Evolutionary conservation across 2,113 vertebrate species (phyloP), one percentile per base, ranked within the genome.

Genomic region (Alosa alosa): DNA sequence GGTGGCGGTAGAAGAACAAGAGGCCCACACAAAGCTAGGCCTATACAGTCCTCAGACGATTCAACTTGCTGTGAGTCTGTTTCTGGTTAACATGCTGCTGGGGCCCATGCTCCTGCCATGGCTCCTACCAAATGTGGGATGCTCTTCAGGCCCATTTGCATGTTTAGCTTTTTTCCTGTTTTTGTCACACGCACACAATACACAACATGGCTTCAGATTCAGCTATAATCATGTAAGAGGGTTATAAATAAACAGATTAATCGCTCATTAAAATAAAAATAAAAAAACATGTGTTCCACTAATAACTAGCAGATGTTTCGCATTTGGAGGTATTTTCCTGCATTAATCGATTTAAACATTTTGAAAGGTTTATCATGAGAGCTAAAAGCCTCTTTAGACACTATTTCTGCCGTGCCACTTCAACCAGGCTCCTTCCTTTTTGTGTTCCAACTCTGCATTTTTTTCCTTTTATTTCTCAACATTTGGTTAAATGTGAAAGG

Each of bases 291-390:
- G 91, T 87, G 49, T 86, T 68, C 82, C 82, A 87, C 88, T 94
- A 92, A 94, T 91, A 89, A 91, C 88, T 68, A 91, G 85, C 92
- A 94, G 92, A 94, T 94, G 90, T 88, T 90, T 87, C 20, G 87
- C 90, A 94, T 94, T 94, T 93, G 85, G 81, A 22, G 72, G 82
- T 90, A 50, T 75, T 91, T 91, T 50, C 88, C 87, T 86, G 78
- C 81, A 89, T 88, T 52, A 86, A 89, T 91, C 89, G 90, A 92
- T 93, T 93, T 94, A 89, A 90, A 81, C 88, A 89, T 87, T 20
- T 55, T 60, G 84, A 86, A 83, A 86, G 89, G 90, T 90, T 93
- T 92, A 93, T 89, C 46, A 82, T 49, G 46, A 83, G n/a, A 85
- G 47, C 9, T 82, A 87, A 68, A 87, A 84, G 57, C 83, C 86